A percentile compares a stretch with the other conserved stretches of the same genome.
These are phyloP conservation scores for Cataglyphis rosenhaueri DNA, from an alignment of 2,888 invertebrate species.

Conservation along the genomic window DNA sequence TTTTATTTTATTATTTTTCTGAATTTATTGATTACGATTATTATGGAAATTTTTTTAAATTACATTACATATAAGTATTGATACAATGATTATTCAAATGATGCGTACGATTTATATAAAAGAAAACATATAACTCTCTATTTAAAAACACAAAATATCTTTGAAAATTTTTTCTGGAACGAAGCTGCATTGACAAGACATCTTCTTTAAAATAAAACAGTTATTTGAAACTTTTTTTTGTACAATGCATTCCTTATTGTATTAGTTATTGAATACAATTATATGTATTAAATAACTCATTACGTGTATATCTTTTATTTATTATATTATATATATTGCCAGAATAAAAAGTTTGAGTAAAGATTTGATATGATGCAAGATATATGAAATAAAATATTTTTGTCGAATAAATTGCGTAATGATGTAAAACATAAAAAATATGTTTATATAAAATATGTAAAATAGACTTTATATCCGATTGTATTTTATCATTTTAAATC, in stretches of 20 bases:
- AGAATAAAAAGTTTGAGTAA: no score
- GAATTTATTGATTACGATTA: not conserved
- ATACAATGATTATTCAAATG: not conserved
- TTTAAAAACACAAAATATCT: not conserved
- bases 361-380: not conserved
- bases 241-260: not conserved
- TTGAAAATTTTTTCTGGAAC: not conserved
- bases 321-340: not conserved
- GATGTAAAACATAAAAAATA: not conserved
- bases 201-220: not conserved
- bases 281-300: not conserved
- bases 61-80: not conserved
- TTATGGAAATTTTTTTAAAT: not conserved
- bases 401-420: not conserved
- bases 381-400: not conserved
- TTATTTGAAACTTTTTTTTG: not conserved
- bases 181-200: no score
- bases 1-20: not conserved
- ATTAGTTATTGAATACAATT: not conserved
- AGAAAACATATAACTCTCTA: not conserved
- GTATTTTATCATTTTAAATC: not conserved
- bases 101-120: not conserved
- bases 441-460: not conserved
- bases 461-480: not conserved
- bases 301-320: not conserved